Percentiles rank a stretch among this genome's conserved stretches.
Conservation (phyloP, 2,797 vertebrate species). For the Oreortyx pictus region DNA sequence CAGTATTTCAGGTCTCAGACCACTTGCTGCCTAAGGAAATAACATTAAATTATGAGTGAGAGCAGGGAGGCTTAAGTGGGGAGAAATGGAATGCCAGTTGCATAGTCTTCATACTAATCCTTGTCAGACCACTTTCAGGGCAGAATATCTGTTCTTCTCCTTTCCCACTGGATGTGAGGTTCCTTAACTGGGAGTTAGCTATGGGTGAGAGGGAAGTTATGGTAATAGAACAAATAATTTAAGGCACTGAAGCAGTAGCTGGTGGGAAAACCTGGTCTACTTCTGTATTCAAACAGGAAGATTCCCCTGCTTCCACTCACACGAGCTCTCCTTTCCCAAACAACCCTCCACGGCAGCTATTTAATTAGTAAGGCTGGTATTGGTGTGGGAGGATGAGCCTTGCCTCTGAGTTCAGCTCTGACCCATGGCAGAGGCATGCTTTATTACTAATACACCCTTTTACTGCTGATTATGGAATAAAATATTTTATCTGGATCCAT, state of each 20-base stretch:
- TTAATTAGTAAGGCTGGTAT: background rate
- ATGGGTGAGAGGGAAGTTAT: background rate
- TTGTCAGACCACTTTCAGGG: background rate
- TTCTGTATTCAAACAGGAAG: conserved; percentile 1
- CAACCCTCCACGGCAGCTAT: background rate
- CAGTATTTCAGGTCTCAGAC: background rate
- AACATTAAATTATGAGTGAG: background rate
- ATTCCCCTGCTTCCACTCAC: background rate
- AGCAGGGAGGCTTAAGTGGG: background rate
- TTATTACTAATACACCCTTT: background rate
- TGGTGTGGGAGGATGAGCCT: background rate
- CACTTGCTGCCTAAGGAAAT: background rate
- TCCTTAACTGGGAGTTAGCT: background rate
- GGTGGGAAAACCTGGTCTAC: background rate
- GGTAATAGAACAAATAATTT: background rate
- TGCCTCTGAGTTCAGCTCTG: conserved; percentile 1
- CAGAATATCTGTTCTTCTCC: background rate
- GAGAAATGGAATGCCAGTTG: background rate
- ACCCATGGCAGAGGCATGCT: background rate
- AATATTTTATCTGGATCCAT: background rate
- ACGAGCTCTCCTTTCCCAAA: background rate
- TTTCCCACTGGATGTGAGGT: background rate
- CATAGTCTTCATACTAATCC: background rate
- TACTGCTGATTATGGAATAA: background rate
- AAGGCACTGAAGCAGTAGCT: background rate